Evolutionary conservation across 2,797 vertebrate genomes (phyloP).

Genomic region (Protonibea diacanthus): DNA sequence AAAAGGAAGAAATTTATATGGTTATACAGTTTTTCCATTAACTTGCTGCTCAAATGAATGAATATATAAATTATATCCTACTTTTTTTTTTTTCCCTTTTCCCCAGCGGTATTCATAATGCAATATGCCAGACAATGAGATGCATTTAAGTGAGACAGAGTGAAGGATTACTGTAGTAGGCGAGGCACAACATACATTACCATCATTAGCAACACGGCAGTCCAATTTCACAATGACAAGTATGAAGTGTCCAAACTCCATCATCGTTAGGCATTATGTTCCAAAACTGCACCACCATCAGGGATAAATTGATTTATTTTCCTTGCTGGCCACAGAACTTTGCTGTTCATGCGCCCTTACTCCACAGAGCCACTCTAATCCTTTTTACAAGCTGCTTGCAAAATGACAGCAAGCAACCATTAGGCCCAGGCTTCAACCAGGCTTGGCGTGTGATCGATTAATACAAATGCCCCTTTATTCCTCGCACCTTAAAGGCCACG

Average conservation of each 20-base stretch:
- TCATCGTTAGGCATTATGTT: slow-evolving; percentile 85
- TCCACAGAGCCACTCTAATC: slow-evolving; percentile 79
- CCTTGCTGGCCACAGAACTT: slow-evolving; percentile 76
- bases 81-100: slow-evolving; percentile 9
- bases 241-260: slow-evolving; percentile 86
- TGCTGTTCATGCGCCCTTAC: slow-evolving; percentile 74
- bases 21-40: slow-evolving; percentile 77
- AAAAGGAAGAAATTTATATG: slow-evolving; percentile 71
- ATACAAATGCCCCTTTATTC: slow-evolving; percentile 79
- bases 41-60: slow-evolving; percentile 77
- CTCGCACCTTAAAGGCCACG: slow-evolving; percentile 78
- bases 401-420: slow-evolving; percentile 82
- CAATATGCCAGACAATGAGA: slow-evolving; percentile 84
- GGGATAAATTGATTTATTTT: slow-evolving; percentile 85
- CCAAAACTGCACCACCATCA: slow-evolving; percentile 79
- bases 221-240: slow-evolving; percentile 86
- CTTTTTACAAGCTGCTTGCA: slow-evolving; percentile 76
- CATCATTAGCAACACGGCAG: slow-evolving; percentile 81
- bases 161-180: slow-evolving; percentile 81
- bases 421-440: slow-evolving; percentile 72
- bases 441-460: slow-evolving; percentile 79
- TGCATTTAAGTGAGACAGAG: slow-evolving; percentile 85
- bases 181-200: slow-evolving; percentile 84
- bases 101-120: slow-evolving; percentile 77
- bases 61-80: slow-evolving; percentile 77